These are phyloP conservation scores for Coracopsis vasa DNA, from an alignment of 2,113 vertebrate genomes.

Conservation along the genomic window DNA sequence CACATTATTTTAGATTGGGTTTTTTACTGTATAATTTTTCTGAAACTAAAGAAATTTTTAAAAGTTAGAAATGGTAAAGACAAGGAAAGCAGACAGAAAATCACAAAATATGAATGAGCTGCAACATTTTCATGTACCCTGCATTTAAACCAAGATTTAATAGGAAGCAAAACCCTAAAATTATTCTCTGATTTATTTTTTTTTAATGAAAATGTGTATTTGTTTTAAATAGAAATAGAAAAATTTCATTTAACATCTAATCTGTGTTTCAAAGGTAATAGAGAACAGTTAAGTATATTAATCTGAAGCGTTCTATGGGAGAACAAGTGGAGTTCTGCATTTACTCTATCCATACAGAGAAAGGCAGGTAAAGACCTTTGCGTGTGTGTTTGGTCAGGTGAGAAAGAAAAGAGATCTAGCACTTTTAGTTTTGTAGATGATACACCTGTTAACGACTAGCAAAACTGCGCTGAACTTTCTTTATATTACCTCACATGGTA, in stretches of 20 bases:
- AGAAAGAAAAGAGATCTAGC: neutral
- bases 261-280: neutral
- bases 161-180: neutral
- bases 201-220: neutral
- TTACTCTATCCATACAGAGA: neutral
- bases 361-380: rapidly evolving
- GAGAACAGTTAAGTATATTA: neutral
- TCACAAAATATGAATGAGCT: rapidly evolving
- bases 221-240: neutral
- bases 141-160: neutral
- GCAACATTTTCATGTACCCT: neutral
- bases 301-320: neutral
- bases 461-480: neutral
- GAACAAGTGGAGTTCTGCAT: neutral
- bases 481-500: neutral
- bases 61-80: neutral
- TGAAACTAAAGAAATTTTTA: neutral
- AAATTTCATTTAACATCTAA: neutral
- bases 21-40: neutral
- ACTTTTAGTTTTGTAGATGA: neutral
- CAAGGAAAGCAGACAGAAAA: neutral
- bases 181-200: neutral
- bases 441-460: neutral
- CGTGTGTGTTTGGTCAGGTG: neutral
- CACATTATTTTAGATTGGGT: neutral